Evolutionary conservation across 2,113 vertebrate species (phyloP).

Genomic region (Enhydra lutris): DNA sequence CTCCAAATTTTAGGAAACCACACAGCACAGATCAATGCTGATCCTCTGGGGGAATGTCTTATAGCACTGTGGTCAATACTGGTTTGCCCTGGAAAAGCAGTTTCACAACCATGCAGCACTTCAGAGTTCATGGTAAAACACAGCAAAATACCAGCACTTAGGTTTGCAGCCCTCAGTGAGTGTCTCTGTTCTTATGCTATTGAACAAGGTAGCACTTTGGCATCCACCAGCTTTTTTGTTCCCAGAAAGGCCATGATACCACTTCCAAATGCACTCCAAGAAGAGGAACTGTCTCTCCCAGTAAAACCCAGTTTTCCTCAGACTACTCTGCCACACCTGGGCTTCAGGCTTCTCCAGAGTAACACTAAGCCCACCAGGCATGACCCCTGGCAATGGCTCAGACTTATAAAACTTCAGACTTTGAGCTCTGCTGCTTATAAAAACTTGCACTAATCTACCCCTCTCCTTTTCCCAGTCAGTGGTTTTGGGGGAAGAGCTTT

Average conservation of each 20-base stretch:
- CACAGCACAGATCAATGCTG: neutral
- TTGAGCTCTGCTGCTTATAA: neutral
- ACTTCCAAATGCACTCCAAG: neutral
- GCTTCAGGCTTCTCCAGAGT: neutral
- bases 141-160: neutral
- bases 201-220: neutral
- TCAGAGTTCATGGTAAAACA: neutral
- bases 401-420: neutral
- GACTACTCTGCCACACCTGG: neutral
- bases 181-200: neutral
- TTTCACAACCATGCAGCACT: neutral
- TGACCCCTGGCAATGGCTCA: neutral
- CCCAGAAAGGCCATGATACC: neutral
- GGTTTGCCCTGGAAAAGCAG: neutral
- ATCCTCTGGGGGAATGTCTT: neutral
- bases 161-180: neutral
- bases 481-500: neutral
- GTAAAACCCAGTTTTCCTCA: neutral
- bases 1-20: neutral
- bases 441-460: neutral
- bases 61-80: neutral
- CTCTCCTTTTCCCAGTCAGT: neutral
- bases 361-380: neutral
- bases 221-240: neutral
- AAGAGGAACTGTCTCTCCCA: neutral